These are phyloP conservation scores for Phocides pigmalion DNA, from an alignment of 1,140 invertebrate genomes.

Conservation along the genomic window DNA sequence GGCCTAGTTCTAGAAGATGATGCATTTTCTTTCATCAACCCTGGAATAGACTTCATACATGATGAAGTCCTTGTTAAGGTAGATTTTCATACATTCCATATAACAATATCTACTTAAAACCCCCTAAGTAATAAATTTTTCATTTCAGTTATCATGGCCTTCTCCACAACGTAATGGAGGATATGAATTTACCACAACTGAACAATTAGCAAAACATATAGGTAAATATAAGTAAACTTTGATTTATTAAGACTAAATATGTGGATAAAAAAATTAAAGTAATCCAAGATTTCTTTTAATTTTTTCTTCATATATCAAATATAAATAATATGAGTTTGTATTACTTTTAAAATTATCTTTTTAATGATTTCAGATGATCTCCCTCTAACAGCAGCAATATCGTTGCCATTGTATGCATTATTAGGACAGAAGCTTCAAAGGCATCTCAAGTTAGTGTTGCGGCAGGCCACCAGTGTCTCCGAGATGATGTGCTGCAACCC, in stretches of 20 bases:
- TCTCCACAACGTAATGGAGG: conserved; percentile 72
- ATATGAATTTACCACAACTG: conserved; percentile 74
- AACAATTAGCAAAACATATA: conserved; percentile 75
- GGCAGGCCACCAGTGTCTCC: conserved; percentile 65
- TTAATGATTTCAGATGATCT: conserved; percentile 61
- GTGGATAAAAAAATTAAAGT: too few relatives aligned
- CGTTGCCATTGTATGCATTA: conserved; percentile 63
- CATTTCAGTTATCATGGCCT: conserved; percentile 71
- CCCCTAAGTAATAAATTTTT: background rate
- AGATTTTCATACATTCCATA: conserved; percentile 20
- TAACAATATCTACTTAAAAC: background rate
- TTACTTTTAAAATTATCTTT: too few relatives aligned
- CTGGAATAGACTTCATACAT: conserved; percentile 73
- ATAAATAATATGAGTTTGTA: too few relatives aligned
- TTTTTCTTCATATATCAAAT: too few relatives aligned
- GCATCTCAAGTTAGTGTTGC: conserved; percentile 57
- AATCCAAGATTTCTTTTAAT: too few relatives aligned
- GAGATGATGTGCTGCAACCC: conserved; percentile 70
- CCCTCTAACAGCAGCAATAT: conserved; percentile 68
- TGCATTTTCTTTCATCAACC: conserved; percentile 71
- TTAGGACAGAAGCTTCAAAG: conserved; percentile 60
- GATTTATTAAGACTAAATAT: too few relatives aligned
- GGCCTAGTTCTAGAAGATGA: conserved; percentile 73
- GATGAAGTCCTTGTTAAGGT: conserved; percentile 78
- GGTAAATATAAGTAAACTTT: conserved; percentile 44